These are phyloP conservation scores for Montipora capricornis DNA, from an alignment of 64 coral and sea anemone species.

Conservation along the genomic window DNA sequence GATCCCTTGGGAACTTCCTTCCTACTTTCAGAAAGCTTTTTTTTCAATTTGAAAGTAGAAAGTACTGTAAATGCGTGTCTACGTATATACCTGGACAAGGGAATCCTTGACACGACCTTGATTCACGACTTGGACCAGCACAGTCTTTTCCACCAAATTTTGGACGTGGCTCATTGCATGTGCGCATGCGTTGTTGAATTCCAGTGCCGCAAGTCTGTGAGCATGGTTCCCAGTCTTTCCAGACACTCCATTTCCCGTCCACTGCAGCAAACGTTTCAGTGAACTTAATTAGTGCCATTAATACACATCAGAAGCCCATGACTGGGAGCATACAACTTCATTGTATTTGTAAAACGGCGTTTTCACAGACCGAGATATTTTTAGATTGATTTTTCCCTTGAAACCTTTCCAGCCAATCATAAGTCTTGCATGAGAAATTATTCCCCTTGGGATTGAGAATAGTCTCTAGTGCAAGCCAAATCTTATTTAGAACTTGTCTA, in stretches of 20 bases:
- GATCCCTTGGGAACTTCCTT: too few species aligned
- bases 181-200: not conserved
- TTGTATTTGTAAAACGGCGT: too few species aligned
- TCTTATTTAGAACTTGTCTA: too few species aligned
- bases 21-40: too few species aligned
- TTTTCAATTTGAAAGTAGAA: too few species aligned
- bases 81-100: not conserved
- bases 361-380: too few species aligned
- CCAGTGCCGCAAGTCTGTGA: not conserved
- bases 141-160: not conserved
- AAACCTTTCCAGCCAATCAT: fast-evolving
- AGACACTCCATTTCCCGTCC: conserved; percentile 4
- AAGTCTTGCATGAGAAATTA: too few species aligned
- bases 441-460: too few species aligned
- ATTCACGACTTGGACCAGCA: not conserved
- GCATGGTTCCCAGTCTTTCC: not conserved
- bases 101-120: not conserved
- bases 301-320: too few species aligned
- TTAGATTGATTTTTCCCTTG: too few species aligned
- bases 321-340: too few species aligned
- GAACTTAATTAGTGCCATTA: not conserved
- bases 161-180: not conserved
- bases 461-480: too few species aligned
- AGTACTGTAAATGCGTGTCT: not conserved
- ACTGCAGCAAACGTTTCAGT: not conserved